Percentiles rank a stretch among this genome's conserved stretches.
Evolutionary conservation across 2,797 vertebrate genomes (phyloP).

Genomic region (Gallinago nigripennis): DNA sequence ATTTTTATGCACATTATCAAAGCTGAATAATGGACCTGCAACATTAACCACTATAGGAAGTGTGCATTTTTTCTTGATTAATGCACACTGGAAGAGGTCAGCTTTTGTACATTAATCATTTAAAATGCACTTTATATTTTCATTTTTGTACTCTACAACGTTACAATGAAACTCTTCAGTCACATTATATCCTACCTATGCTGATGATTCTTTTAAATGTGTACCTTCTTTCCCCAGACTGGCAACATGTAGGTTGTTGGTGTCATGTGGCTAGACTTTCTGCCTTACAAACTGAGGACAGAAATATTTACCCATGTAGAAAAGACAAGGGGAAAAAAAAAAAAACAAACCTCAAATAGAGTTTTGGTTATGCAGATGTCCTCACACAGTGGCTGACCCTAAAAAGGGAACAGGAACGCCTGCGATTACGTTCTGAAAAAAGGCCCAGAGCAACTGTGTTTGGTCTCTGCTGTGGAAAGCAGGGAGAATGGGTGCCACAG

Average conservation of each 20-base stretch:
- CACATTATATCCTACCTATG: slow-evolving; percentile 58
- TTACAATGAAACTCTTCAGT: slow-evolving; percentile 69
- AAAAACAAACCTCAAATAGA: neutral
- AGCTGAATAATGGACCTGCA: slow-evolving; percentile 67
- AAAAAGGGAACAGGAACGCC: neutral
- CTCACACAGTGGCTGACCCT: neutral
- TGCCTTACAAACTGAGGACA: slow-evolving; percentile 39
- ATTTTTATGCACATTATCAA: slow-evolving; percentile 81
- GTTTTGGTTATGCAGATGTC: neutral
- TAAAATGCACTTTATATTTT: slow-evolving; percentile 78
- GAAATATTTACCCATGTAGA: slow-evolving; percentile 9
- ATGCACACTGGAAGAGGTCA: slow-evolving; percentile 68
- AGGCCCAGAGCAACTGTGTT: neutral
- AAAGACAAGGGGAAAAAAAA: neutral
- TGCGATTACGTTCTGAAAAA: neutral
- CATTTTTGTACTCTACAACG: slow-evolving; percentile 65
- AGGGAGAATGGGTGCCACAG: neutral
- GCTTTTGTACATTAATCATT: slow-evolving; percentile 80
- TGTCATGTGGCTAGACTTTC: slow-evolving; percentile 15
- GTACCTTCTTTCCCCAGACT: slow-evolving; percentile 67
- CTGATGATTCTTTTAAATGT: slow-evolving; percentile 43
- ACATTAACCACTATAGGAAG: slow-evolving; percentile 71
- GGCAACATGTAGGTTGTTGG: slow-evolving; percentile 26
- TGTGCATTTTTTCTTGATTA: slow-evolving; percentile 77
- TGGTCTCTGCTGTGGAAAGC: neutral